Evolutionary conservation across 2,888 invertebrate species (phyloP), one percentile per base, ranked within the genome.

Genomic region (Ennomos erosarius): DNA sequence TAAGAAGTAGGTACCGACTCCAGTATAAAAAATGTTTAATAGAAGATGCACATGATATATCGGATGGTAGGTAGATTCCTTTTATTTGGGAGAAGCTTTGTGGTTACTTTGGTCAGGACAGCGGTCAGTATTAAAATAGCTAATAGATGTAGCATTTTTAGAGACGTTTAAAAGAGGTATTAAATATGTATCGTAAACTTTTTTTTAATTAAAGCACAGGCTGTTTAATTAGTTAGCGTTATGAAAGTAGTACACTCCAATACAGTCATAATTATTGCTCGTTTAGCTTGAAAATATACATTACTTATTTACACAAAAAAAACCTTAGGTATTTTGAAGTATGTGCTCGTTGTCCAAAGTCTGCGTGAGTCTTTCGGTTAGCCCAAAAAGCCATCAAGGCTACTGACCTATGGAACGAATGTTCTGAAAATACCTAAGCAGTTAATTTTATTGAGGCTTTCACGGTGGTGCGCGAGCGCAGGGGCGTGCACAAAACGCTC

Each of bases 11-110:
- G 59, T 44, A 55, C 55, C 55, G 12, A 44, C 44, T 37, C 42
- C 11, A 6, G 26, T 47, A 43, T 76, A 73, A 58, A 71, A 87
- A 88, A 88, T 87, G 78, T 69, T 79, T 83, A 82, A 88, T 90
- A 81, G 85, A 87, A 85, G 82, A 87, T 83, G 78, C 78, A 78
- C 79, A 78, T 87, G 90, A 90, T 90, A 88, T 88, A 90, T 91
- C 84, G 83, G 70, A 75, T 62, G 72, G 77, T 79, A 82, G 81
- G 81, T 82, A 84, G 77, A 68, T 64, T 67, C 67, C 75, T 82
- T 83, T 88, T 89, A 82, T 85, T 72, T 67, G 74, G 71, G 63
- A 71, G 69, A 70, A 68, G 75, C 71, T 79, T 84, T 88, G 86
- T 82, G 84, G 84, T 81, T 63, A 68, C 45, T 57, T 62, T 58